These are phyloP conservation scores for Microctenopoma lineatum DNA, from an alignment of 2,797 vertebrate species.

Conservation along the genomic window DNA sequence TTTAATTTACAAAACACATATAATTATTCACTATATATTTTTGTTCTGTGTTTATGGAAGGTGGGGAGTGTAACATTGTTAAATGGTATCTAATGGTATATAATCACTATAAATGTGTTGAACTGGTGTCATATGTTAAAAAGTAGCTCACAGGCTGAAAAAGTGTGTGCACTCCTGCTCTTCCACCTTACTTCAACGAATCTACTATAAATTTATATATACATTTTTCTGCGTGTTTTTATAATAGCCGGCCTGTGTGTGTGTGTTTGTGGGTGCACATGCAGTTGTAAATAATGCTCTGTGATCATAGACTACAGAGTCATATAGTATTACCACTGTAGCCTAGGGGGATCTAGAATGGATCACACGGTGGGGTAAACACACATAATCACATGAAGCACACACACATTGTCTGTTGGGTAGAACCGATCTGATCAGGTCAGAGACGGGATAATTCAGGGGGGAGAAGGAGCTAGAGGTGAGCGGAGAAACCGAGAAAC, in stretches of 20 bases:
- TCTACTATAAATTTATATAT: too few species aligned
- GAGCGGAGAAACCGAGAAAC: not conserved
- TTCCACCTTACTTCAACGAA: too few species aligned
- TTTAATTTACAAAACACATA: too few species aligned
- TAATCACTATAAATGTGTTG: too few species aligned
- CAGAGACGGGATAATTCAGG: conserved; percentile 15
- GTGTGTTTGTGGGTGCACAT: not conserved
- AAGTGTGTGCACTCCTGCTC: too few species aligned
- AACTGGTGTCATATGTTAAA: too few species aligned
- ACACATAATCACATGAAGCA: conserved; percentile 14
- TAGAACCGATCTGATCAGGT: conserved; percentile 29
- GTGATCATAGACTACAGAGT: conserved; percentile 26
- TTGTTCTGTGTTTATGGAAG: too few species aligned
- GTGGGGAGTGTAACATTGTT: too few species aligned
- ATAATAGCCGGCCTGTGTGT: not conserved
- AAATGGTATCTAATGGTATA: too few species aligned
- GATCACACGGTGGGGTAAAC: conserved; percentile 15
- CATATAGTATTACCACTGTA: conserved; percentile 19
- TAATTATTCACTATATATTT: too few species aligned
- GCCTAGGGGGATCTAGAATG: conserved; percentile 5
- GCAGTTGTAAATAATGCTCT: conserved; percentile 22
- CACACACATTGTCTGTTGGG: conserved; percentile 11
- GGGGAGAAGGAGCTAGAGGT: not conserved
- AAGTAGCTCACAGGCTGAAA: too few species aligned
- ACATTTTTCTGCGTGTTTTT: too few species aligned